A percentile compares a stretch with the other conserved stretches of the same genome.
Evolutionary conservation across 2,888 invertebrate genomes (phyloP).

Genomic region (Hyposoter dolosus): DNA sequence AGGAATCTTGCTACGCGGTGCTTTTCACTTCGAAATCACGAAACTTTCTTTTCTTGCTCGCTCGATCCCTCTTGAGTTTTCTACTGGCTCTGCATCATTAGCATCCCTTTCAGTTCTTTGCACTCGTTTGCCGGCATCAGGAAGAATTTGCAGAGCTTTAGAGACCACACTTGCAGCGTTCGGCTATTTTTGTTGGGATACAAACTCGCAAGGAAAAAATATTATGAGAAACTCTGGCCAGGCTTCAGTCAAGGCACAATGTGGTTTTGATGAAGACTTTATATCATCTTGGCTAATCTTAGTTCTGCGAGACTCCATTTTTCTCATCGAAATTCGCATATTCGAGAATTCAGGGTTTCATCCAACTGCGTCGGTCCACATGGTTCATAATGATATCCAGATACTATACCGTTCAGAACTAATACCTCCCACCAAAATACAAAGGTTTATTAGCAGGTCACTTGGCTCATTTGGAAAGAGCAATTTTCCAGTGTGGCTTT

Average conservation of each 20-base stretch:
- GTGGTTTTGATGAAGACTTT: slow-evolving; percentile 9
- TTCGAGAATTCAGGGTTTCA: background rate
- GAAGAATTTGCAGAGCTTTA: background rate
- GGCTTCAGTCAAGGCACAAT: background rate
- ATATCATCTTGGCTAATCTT: background rate
- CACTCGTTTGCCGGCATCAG: background rate
- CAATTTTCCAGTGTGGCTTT: background rate
- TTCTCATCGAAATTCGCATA: background rate
- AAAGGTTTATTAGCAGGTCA: slow-evolving; percentile 19
- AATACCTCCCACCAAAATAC: background rate
- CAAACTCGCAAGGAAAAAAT: background rate
- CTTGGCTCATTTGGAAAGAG: background rate
- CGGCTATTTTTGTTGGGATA: background rate
- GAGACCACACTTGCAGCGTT: background rate
- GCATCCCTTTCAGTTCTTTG: slow-evolving; percentile 42
- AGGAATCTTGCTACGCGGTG: background rate
- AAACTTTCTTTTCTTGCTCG: background rate
- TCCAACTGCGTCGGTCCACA: background rate
- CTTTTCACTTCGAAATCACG: slow-evolving; percentile 7
- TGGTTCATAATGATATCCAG: background rate
- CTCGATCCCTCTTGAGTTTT: slow-evolving; percentile 22
- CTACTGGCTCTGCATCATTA: slow-evolving; percentile 38
- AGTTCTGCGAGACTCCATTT: background rate
- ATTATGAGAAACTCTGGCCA: background rate
- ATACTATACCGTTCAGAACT: background rate